Base-by-base conservation (phyloP, 2,797 vertebrate genomes). In the Enteromius anoplus region DNA sequence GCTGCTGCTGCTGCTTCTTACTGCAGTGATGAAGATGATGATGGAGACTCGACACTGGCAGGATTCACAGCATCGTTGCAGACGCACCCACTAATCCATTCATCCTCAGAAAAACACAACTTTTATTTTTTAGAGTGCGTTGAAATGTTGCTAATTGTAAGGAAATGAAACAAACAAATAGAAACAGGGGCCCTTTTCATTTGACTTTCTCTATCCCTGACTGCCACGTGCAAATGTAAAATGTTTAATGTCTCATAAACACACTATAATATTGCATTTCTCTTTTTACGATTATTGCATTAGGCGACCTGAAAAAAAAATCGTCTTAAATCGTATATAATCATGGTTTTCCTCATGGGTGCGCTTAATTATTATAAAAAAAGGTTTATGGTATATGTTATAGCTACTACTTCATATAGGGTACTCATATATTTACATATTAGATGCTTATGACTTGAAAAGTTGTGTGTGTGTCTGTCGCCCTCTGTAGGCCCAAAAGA, bases 11-110 rank as follows among this genome's bases (percentile, higher is more conserved):
- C 49, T 80, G 49, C 32, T 51, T 66, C 70, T 75, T 12, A 65
- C 80, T 66, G 80, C 80, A 82, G 80, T 82, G 80, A 75, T 73
- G 70, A 60, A 47, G 55, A 75, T 73, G 70, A 64, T 65, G 58
- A 75, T 73, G 62, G 62, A 78, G 76, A 78, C 23, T 34, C 60
- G 26, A 60, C 68, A 70, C 32, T 19, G n/a, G 51, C 77, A 40
- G 75, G 17, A 45, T 37, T 77, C 65, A 29, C 78, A 80, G n/a
- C 66, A 80, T 58, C 78, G 60, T n/a, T 32, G 23, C 3, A 58
- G 75, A 76, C 75, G 75, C 55, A 26, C 75, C 75, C 75, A 60
- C 55, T 11, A 55, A 62, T 42, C 53, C 53, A 42, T 19, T 19
- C 53, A 76, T 45, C 53, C n/a, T 53, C 49, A 53, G 10, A 68